These are phyloP conservation scores for Pissodes strobi DNA, from an alignment of 1,140 invertebrate genomes.

Conservation along the genomic window DNA sequence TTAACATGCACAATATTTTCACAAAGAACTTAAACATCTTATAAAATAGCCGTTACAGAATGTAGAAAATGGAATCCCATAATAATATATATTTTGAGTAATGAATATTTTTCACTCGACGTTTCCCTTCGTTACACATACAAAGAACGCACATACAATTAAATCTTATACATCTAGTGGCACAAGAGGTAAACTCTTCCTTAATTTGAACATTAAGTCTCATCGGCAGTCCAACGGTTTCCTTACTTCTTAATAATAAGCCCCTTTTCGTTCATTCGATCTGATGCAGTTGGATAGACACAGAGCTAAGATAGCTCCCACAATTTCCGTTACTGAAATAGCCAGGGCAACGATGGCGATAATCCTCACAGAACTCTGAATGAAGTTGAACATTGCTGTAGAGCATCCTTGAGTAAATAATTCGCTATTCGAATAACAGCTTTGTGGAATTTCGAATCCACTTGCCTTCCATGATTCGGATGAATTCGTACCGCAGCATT, in stretches of 20 bases:
- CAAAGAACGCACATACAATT: no score
- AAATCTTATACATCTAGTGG: neutral
- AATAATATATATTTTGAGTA: no score
- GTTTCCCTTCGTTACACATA: no score
- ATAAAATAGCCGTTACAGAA: no score
- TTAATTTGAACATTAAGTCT: no score
- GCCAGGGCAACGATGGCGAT: neutral
- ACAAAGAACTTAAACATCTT: no score
- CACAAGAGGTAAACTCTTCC: neutral
- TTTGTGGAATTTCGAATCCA: neutral
- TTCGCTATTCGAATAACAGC: neutral
- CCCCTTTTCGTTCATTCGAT: neutral
- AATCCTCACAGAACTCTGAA: neutral
- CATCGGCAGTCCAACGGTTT: no score
- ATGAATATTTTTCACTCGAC: no score
- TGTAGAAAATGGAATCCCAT: no score
- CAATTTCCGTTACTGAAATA: constrained; percentile 2
- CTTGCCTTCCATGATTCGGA: neutral
- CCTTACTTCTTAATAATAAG: neutral
- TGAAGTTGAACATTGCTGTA: neutral
- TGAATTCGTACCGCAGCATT: constrained; percentile 2
- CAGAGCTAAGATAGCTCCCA: neutral
- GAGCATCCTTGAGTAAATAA: neutral
- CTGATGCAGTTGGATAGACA: neutral
- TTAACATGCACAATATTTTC: no score